Conservation (phyloP, 2,888 invertebrate species). For the Heteropelma amictum region DNA sequence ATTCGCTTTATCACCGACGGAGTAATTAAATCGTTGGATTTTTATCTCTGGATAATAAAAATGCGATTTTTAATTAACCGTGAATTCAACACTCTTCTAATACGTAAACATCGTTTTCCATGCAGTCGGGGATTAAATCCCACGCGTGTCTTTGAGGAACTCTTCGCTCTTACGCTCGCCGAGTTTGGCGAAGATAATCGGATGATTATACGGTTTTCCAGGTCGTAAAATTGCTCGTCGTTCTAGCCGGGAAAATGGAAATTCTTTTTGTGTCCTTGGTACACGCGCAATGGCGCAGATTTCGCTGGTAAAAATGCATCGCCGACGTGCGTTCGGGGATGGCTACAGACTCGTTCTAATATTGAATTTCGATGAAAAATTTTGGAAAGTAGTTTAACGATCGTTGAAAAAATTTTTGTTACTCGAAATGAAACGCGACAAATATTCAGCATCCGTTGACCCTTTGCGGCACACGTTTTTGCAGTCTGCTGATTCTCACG, state of each 20-base stretch:
- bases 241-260: slow-evolving; percentile 2
- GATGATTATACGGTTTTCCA: slow-evolving; percentile 31
- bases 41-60: background rate
- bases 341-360: background rate
- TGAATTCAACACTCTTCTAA: slow-evolving; percentile 37
- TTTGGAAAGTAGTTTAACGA: no score
- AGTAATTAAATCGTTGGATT: slow-evolving; percentile 10
- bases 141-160: slow-evolving; percentile 23
- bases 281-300: slow-evolving; percentile 1
- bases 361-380: no score
- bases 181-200: slow-evolving; percentile 33
- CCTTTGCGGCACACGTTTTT: no score
- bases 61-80: slow-evolving; percentile 30
- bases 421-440: no score
- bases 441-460: no score
- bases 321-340: background rate
- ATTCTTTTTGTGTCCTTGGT: slow-evolving; percentile 25
- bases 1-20: slow-evolving; percentile 10
- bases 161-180: slow-evolving; percentile 1
- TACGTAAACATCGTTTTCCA: background rate
- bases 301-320: slow-evolving; percentile 7
- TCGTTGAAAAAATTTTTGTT: no score
- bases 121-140: background rate
- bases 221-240: slow-evolving; percentile 13
- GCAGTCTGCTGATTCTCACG: no score